These are phyloP conservation scores for Thyatira batis DNA, from an alignment of 2,888 invertebrate genomes.

Conservation along the genomic window DNA sequence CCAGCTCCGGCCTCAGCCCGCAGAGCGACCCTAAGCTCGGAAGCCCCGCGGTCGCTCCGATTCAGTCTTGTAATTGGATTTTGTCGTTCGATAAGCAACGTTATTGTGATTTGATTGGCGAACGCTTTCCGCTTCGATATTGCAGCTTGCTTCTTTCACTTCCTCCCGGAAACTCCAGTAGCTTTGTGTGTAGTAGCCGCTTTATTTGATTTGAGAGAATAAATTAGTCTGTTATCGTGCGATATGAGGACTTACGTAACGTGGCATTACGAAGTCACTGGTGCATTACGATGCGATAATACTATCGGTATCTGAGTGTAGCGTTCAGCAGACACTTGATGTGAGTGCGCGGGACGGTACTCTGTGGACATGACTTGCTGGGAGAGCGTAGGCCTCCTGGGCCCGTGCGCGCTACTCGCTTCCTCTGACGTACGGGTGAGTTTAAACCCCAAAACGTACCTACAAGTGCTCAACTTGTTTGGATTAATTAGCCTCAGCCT, in stretches of 20 bases:
- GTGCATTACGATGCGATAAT: constrained; percentile 65
- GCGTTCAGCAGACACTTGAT: constrained; percentile 42
- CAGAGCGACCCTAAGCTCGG: constrained; percentile 70
- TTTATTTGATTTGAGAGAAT: constrained; percentile 57
- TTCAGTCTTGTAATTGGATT: constrained; percentile 81
- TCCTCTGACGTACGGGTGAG: constrained; percentile 78
- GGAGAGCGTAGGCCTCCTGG: constrained; percentile 79
- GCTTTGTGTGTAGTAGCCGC: constrained; percentile 67
- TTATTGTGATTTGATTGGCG: constrained; percentile 74
- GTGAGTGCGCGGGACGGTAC: constrained; percentile 41
- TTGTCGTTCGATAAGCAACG: constrained; percentile 76
- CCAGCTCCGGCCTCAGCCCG: constrained; percentile 57
- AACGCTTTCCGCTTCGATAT: constrained; percentile 77
- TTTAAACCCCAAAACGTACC: constrained; percentile 34
- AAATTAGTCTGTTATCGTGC: constrained; percentile 44
- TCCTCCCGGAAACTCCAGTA: constrained; percentile 52
- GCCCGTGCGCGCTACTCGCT: constrained; percentile 78
- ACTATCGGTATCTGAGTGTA: constrained; percentile 46
- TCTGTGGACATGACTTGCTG: constrained; percentile 77
- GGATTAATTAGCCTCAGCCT: constrained; percentile 10
- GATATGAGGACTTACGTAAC: constrained; percentile 67
- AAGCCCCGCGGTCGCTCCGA: constrained; percentile 77
- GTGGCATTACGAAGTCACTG: constrained; percentile 51
- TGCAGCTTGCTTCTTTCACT: constrained; percentile 70
- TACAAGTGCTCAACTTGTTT: constrained; percentile 19